Percentiles rank a stretch among this genome's conserved stretches.
phyloP scores from a whole-genome alignment of 2,113 vertebrate genomes.

The Mobula hypostoma region DNA sequence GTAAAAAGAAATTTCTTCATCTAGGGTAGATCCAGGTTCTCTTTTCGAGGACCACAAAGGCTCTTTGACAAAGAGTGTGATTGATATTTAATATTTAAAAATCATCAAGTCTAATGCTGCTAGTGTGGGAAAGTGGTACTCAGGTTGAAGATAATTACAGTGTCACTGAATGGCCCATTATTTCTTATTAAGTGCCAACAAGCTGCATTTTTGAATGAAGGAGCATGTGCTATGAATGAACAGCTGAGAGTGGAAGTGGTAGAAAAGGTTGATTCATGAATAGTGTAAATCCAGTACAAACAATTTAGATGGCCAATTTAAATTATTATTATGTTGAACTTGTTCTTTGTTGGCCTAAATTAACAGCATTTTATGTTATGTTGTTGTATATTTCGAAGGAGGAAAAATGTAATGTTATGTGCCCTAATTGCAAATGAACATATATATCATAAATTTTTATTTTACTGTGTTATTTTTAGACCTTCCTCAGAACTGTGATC shows the following conservation, averaged over 20 bases:
- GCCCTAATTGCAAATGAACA: constrained; percentile 19
- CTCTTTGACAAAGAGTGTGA: no score
- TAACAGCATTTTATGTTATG: neutral
- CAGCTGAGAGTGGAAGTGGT: neutral
- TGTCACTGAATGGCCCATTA: no score
- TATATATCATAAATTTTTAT: constrained; percentile 38
- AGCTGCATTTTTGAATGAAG: neutral
- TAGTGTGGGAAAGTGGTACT: no score
- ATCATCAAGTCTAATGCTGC: no score
- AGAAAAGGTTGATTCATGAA: neutral
- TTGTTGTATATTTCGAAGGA: neutral
- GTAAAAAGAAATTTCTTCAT: no score
- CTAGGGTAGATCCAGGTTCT: no score
- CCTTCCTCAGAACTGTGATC: constrained; percentile 86
- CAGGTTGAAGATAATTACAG: no score
- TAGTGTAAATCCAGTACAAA: no score
- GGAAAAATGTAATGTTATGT: neutral
- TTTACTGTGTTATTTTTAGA: constrained; percentile 59
- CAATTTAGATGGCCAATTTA: neutral
- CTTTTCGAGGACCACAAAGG: no score
- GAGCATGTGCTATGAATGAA: neutral
- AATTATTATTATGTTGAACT: neutral
- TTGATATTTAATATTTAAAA: no score
- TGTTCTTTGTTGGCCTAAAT: neutral
- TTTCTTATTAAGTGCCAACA: neutral